phyloP scores from a whole-genome alignment of 2,113 vertebrate species.

The Nycticorax nycticorax region DNA sequence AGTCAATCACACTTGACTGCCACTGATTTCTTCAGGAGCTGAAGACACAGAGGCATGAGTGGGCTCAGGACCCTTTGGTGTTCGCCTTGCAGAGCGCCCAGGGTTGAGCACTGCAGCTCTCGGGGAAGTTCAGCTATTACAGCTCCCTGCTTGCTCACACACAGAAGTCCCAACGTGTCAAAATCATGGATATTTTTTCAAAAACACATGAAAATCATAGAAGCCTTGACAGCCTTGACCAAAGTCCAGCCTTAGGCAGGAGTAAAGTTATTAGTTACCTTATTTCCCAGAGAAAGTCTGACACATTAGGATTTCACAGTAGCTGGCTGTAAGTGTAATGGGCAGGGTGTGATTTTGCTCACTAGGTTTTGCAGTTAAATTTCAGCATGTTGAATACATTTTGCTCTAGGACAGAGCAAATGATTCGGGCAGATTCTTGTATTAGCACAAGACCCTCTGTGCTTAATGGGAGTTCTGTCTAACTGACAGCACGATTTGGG shows the following conservation, averaged over 20 bases:
- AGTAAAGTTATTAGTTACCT: slow-evolving; percentile 67
- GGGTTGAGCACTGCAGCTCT: neutral
- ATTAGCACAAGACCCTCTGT: slow-evolving; percentile 16
- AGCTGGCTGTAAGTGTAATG: slow-evolving; percentile 50
- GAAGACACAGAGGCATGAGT: neutral
- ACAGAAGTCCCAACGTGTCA: slow-evolving; percentile 8
- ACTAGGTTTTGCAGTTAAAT: slow-evolving; percentile 30
- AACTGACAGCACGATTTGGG: slow-evolving; percentile 27
- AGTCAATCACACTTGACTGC: neutral
- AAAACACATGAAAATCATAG: slow-evolving; percentile 46
- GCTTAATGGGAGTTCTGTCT: slow-evolving; percentile 44
- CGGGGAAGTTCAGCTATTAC: neutral
- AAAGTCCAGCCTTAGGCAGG: slow-evolving; percentile 70
- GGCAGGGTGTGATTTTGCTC: slow-evolving; percentile 61
- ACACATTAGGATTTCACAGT: slow-evolving; percentile 68
- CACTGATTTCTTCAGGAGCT: neutral
- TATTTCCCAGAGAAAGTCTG: slow-evolving; percentile 54
- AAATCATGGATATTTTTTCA: neutral
- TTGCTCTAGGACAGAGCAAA: slow-evolving; percentile 62
- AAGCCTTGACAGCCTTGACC: slow-evolving; percentile 62
- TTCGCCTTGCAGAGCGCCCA: neutral
- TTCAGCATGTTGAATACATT: slow-evolving; percentile 51
- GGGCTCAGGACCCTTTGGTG: neutral
- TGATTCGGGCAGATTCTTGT: neutral
- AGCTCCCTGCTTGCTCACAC: neutral